phyloP scores from a whole-genome alignment of 2,113 vertebrate genomes.

The Agapornis roseicollis region DNA sequence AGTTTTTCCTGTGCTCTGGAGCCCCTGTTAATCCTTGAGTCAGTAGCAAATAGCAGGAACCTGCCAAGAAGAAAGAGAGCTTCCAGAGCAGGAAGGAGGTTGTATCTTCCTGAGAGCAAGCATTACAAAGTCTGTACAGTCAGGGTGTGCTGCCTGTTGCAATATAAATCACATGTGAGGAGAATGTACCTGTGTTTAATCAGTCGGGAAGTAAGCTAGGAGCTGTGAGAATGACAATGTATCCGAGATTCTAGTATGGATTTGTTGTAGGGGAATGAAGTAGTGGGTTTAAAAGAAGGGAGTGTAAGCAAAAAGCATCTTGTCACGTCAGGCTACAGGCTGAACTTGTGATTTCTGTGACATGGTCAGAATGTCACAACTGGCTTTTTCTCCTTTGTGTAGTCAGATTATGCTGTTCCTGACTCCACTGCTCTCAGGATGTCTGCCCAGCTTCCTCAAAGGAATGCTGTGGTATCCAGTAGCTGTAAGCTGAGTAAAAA shows the following conservation, averaged over 20 bases:
- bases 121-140: background rate
- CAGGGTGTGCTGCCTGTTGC: background rate
- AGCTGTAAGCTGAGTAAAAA: slow-evolving; percentile 19
- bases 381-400: background rate
- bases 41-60: background rate
- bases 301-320: slow-evolving; percentile 7
- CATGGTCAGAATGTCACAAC: background rate
- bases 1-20: background rate
- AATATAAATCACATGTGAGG: background rate
- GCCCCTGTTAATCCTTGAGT: background rate
- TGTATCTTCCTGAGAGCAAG: background rate
- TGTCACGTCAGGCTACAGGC: slow-evolving; percentile 45
- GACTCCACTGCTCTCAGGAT: background rate
- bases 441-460: slow-evolving; percentile 44
- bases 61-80: background rate
- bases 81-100: background rate
- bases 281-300: background rate
- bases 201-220: slow-evolving; percentile 5
- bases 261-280: background rate
- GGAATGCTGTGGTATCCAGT: slow-evolving; percentile 11
- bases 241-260: background rate
- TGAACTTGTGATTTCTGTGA: slow-evolving; percentile 11
- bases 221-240: background rate
- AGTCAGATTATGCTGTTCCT: background rate
- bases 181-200: background rate